phyloP scores from a whole-genome alignment of 2,888 invertebrate species.

The Microplitis deprimator region DNA sequence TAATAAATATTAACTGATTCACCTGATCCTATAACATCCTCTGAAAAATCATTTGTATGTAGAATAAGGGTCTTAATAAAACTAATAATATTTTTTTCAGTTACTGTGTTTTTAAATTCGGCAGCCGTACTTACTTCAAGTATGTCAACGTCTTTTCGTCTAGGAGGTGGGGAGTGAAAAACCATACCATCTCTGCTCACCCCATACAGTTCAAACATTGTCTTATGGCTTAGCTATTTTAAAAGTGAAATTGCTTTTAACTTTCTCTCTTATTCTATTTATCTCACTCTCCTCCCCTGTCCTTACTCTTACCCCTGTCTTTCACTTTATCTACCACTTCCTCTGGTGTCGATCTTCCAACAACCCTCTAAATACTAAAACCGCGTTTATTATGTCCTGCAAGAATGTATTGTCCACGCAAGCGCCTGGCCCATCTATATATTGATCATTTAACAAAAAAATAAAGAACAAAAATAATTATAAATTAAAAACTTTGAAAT shows the following conservation, averaged over 20 bases:
- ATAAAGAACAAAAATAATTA: background rate
- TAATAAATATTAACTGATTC: too few species aligned
- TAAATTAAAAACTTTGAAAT: too few species aligned
- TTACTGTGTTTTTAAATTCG: too few species aligned
- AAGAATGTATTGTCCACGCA: constrained; percentile 3
- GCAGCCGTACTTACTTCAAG: constrained; percentile 57
- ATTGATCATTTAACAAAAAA: constrained; percentile 16
- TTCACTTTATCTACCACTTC: background rate
- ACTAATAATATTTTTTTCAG: background rate
- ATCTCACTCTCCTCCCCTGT: background rate
- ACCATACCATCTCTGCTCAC: constrained; percentile 63
- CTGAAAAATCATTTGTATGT: too few species aligned
- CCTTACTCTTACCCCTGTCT: background rate
- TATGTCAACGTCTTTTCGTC: constrained; percentile 67
- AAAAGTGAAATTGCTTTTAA: background rate
- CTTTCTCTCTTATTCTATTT: constrained; percentile 2
- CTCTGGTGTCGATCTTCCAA: background rate
- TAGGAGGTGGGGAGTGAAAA: constrained; percentile 64
- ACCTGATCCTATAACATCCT: too few species aligned
- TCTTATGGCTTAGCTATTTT: constrained; percentile 2
- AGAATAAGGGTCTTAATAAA: too few species aligned
- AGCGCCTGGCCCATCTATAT: constrained; percentile 13
- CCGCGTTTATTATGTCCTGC: constrained; percentile 10
- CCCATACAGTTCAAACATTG: constrained; percentile 67
- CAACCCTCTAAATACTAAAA: constrained; percentile 2